phyloP scores from a whole-genome alignment of 1,140 invertebrate genomes.

The Camponotus vicinus region DNA sequence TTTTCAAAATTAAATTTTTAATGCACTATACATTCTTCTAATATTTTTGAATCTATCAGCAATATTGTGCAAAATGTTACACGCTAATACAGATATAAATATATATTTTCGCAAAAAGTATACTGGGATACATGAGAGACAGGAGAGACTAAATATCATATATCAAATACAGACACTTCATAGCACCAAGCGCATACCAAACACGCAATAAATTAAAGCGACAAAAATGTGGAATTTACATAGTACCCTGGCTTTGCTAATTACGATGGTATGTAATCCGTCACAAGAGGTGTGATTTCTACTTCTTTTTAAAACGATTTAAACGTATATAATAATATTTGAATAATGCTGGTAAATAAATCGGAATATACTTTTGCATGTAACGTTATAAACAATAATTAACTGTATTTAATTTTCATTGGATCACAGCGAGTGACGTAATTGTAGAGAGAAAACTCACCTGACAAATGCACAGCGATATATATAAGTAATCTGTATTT shows the following conservation, averaged over 20 bases:
- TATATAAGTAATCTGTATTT: constrained; percentile 2
- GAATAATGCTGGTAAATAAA: neutral
- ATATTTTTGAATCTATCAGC: no score
- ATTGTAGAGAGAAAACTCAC: neutral
- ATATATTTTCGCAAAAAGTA: neutral
- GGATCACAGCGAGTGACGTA: constrained; percentile 29
- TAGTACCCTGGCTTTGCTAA: constrained; percentile 47
- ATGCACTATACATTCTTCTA: no score
- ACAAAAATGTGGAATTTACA: constrained; percentile 60
- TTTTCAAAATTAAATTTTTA: no score
- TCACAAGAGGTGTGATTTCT: neutral
- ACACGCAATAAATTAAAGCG: constrained; percentile 69
- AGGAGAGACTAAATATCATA: constrained; percentile 68
- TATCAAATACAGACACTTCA: constrained; percentile 47
- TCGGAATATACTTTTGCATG: constrained; percentile 34
- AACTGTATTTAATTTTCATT: constrained; percentile 34
- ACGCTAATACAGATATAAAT: neutral
- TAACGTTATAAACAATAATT: constrained; percentile 42
- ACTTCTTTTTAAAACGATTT: neutral
- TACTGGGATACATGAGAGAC: constrained; percentile 6
- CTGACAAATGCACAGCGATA: neutral
- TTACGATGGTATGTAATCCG: constrained; percentile 29
- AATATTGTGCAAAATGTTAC: neutral
- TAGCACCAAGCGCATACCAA: constrained; percentile 69
- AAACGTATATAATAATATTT: constrained; percentile 32